Base-by-base conservation (phyloP, 2,797 vertebrate genomes). In the Artibeus lituratus region DNA sequence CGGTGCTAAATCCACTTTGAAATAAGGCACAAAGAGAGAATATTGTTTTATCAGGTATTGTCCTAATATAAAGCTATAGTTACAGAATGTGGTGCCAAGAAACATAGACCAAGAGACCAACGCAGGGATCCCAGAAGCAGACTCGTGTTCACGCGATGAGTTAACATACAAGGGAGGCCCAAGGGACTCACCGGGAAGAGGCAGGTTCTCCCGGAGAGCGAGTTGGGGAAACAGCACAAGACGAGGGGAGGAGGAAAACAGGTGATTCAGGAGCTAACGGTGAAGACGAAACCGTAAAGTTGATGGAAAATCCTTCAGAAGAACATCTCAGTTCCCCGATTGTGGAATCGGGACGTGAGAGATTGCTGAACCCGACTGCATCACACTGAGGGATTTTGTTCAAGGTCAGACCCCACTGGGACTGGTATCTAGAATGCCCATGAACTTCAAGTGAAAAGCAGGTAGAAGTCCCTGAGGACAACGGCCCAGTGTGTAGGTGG, bases 321-420 rank as follows among this genome's bases (percentile, higher is more conserved):
- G 47, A 78, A 37, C 47, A 83, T 82, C 26, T 89, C 72, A 22
- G 9, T 65, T 49, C 12, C 85, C 19, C 89, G 55, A 88, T 32
- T 76, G 39, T 88, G 78, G 42, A 67, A 91, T 70, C 47, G 70
- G 16, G 29, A 86, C 47, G 53, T 65, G 4, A 39, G 93, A 92
- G 94, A 93, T 35, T 47, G 67, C 18, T 59, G 3, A 35, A 76
- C 72, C 88, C 74, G 69, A 83, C 92, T 94, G 47, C 10, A 89
- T 76, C 32, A 37, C 53, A 81, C 35, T 84, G n/a, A 91, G 80
- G 49, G 87, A 49, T 90, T 94, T 91, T 90, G 83, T 70, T 94
- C 32, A 84, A 14, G 81, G 22, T 62, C 37, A 10, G 65, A 83
- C 32, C 73, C 21, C 32, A 42, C 18, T 72, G 73, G 69, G 81